phyloP scores from a whole-genome alignment of 2,888 invertebrate genomes.

The Drosophila paramelanica region DNA sequence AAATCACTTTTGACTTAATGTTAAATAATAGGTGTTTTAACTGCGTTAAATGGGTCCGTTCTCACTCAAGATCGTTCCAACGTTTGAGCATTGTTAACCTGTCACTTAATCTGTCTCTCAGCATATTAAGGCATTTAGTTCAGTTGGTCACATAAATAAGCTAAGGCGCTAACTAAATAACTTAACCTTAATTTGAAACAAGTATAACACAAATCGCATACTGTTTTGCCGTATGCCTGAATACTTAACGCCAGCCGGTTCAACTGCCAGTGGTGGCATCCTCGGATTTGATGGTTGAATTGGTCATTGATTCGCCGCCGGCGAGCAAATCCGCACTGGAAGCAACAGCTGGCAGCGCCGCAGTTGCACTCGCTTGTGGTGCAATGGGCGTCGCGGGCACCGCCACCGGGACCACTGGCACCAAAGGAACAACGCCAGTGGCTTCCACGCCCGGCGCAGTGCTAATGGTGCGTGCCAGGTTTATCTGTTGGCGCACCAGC shows the following conservation, averaged over 20 bases:
- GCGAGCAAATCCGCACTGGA: slow-evolving; percentile 66
- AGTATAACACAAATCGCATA: slow-evolving; percentile 26
- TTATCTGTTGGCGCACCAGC: slow-evolving; percentile 87
- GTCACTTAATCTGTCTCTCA: slow-evolving; percentile 27
- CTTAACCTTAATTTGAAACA: slow-evolving; percentile 32
- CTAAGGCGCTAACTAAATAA: slow-evolving; percentile 50
- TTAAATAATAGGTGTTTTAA: slow-evolving; percentile 54
- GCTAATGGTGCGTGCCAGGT: slow-evolving; percentile 87
- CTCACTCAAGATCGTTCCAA: slow-evolving; percentile 50
- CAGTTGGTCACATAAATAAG: slow-evolving; percentile 56
- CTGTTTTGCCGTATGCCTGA: slow-evolving; percentile 4
- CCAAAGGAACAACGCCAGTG: slow-evolving; percentile 34
- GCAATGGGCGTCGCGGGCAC: slow-evolving; percentile 23
- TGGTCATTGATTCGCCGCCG: slow-evolving; percentile 52
- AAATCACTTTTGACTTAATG: slow-evolving; percentile 68
- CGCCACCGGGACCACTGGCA: slow-evolving; percentile 32
- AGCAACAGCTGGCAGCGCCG: slow-evolving; percentile 32
- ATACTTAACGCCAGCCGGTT: slow-evolving; percentile 43
- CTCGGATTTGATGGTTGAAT: slow-evolving; percentile 61
- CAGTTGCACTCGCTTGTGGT: slow-evolving; percentile 27
- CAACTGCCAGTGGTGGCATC: slow-evolving; percentile 61
- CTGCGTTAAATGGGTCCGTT: slow-evolving; percentile 44
- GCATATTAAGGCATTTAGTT: slow-evolving; percentile 40
- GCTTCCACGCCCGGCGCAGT: slow-evolving; percentile 80
- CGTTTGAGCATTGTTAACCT: slow-evolving; percentile 68